Evolutionary conservation across 2,797 vertebrate genomes (phyloP).

Genomic region (Tolypeutes matacus): DNA sequence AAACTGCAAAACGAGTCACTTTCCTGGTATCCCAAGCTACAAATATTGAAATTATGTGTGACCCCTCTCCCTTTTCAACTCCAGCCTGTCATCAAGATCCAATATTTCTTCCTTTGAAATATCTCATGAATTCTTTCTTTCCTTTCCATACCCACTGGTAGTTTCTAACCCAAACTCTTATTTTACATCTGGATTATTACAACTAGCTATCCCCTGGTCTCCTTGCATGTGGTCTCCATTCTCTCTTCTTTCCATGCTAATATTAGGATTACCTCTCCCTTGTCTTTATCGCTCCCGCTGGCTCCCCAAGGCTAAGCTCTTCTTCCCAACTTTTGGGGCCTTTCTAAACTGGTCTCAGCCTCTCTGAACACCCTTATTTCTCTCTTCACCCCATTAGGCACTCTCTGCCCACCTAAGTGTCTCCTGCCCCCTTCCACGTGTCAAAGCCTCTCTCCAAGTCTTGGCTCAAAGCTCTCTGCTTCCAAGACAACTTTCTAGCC

Average conservation of each 20-base stretch:
- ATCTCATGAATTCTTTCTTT: neutral
- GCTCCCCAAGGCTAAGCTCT: neutral
- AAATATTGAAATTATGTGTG: neutral
- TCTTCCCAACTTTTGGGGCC: neutral
- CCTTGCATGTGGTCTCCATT: neutral
- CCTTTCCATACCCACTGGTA: neutral
- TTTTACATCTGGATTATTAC: neutral
- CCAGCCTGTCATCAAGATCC: neutral
- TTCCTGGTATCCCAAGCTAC: neutral
- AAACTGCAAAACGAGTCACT: neutral
- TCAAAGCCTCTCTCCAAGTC: neutral
- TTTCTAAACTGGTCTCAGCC: neutral
- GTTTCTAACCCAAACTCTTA: neutral
- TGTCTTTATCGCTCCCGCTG: neutral
- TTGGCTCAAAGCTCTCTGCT: slow-evolving; percentile 1
- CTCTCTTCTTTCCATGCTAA: neutral
- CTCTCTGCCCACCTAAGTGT: neutral
- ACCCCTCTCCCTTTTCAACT: neutral
- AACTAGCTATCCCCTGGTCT: neutral
- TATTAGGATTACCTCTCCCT: neutral
- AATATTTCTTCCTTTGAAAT: neutral
- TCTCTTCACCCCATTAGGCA: neutral
- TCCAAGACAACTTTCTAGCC: slow-evolving; percentile 54
- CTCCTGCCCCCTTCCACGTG: neutral
- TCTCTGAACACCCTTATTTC: neutral